Percentiles rank a stretch among this genome's conserved stretches.
Evolutionary conservation across 1,140 invertebrate genomes (phyloP).

Genomic region (Zaprionus kolodkinae): DNA sequence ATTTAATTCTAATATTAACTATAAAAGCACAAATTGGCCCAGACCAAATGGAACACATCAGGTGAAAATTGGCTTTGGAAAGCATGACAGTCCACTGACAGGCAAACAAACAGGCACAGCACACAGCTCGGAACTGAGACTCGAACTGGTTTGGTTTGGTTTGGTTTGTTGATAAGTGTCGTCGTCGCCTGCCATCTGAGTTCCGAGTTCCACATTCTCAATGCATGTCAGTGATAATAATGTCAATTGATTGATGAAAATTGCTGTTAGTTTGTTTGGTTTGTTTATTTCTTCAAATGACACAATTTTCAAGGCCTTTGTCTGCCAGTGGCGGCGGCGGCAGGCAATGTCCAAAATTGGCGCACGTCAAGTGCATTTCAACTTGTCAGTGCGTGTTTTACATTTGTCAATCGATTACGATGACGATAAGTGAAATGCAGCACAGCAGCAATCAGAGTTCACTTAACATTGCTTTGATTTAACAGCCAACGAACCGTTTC

Average conservation of each 20-base stretch:
- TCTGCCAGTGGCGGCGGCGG: constrained; percentile 26
- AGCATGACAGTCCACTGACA: constrained; percentile 71
- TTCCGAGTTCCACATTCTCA: constrained; percentile 65
- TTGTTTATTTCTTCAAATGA: constrained; percentile 51
- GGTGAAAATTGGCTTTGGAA: constrained; percentile 69
- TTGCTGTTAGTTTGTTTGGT: constrained; percentile 32
- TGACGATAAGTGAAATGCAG: constrained; percentile 27
- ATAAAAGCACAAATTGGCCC: constrained; percentile 39
- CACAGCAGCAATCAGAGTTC: constrained; percentile 16
- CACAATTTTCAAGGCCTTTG: constrained; percentile 77
- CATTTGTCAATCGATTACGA: constrained; percentile 40
- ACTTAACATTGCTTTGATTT: constrained; percentile 30
- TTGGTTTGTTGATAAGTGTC: constrained; percentile 77
- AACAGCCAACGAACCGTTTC: constrained; percentile 43
- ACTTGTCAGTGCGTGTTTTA: constrained; percentile 17
- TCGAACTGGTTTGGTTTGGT: constrained; percentile 77
- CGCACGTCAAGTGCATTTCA: constrained; percentile 17
- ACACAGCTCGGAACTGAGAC: constrained; percentile 16
- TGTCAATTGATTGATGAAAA: constrained; percentile 69
- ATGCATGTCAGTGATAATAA: constrained; percentile 72
- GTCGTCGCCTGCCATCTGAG: constrained; percentile 27
- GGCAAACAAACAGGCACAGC: constrained; percentile 67
- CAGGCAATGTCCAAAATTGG: constrained; percentile 21
- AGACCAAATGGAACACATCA: constrained; percentile 26
- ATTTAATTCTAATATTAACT: constrained; percentile 66